Conservation (phyloP, 1,140 invertebrate genomes). For the Berghia stephanieae region DNA sequence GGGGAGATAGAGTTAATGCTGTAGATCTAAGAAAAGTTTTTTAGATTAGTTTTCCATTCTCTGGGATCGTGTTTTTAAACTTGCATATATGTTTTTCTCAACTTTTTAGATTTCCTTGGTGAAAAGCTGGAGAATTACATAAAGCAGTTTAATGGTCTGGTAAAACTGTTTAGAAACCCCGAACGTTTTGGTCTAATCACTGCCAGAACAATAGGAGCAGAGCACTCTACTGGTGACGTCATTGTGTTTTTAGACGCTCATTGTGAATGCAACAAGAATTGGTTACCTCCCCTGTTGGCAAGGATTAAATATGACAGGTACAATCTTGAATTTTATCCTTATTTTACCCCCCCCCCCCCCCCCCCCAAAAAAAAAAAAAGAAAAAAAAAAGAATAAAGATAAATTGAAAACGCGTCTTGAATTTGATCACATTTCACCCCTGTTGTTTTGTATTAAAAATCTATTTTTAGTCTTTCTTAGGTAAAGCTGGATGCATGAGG, state of each 20-base stretch:
- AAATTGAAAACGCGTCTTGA: no score
- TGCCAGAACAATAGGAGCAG: conserved; percentile 91
- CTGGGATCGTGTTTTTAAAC: no score
- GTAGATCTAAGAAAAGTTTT: no score
- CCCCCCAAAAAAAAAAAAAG: no score
- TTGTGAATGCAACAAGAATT: conserved; percentile 84
- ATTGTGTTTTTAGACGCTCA: conserved; percentile 98
- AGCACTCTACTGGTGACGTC: conserved; percentile 92
- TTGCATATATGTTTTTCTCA: conserved; percentile 1
- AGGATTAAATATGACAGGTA: conserved; percentile 89
- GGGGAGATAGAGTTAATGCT: no score
- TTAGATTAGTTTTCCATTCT: no score
- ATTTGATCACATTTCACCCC: no score
- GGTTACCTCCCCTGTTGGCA: conserved; percentile 93
- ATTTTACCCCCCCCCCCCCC: no score
- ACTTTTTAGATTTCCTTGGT: conserved; percentile 84
- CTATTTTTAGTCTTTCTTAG: no score
- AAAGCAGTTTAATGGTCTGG: conserved; percentile 79
- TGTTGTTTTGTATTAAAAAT: no score
- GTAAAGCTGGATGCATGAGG: no score
- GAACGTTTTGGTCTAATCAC: conserved; percentile 91
- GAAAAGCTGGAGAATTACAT: conserved; percentile 85
- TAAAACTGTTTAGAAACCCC: conserved; percentile 82
- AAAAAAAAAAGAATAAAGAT: no score
- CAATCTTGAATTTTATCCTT: background rate